Base-by-base conservation (phyloP, 23 tunicate species). In the Ciona savignyi region DNA sequence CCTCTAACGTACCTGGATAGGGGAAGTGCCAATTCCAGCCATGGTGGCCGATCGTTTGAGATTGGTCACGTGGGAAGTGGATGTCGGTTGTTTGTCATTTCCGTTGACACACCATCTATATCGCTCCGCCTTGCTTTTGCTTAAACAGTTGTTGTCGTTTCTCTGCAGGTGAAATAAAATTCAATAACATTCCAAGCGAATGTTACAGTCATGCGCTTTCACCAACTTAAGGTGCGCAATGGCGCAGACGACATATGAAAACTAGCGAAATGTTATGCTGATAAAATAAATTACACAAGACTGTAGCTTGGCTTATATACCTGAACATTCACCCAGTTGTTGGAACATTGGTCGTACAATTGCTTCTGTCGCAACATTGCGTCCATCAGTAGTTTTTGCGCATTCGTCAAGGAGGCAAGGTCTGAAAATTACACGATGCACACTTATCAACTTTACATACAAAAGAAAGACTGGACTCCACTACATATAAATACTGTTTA, bases 51-150 rank as follows among this genome's bases (percentile, higher is more conserved):
- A 73, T 15, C 56, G 56, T 42, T 42, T 42, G 56, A 42, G 56
- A 42, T 42, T 42, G 56, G 56, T 6, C 15, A 42, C 56, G 56
- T 42, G 56, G 56, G 56, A 42, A 15, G 56, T 6, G 11, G 56
- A 6, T 6, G 77, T 30, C 29, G 67, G 66, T 29, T 73, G 70
- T 31, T 48, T 33, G 33, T 73, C 70, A 24, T 42, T 42, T 0
- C 77, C 84, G 30, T 82, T 89, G 20, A 91, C 91, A 49, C 97
- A 91, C 97, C 97, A 91, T 0, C 97, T 72, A 60, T 91, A 91
- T 32, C 97, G 35, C 62, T 91, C 86, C 27, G 97, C 97, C 63
- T 91, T 91, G 80, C 97, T 91, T 66, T 91, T 91, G 60, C 97
- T 91, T 62, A 91, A 60, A 62, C 97, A 91, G 51, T 91, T 91